Base-by-base conservation (phyloP, 2,113 vertebrate genomes). In the Fukomys damarensis region DNA sequence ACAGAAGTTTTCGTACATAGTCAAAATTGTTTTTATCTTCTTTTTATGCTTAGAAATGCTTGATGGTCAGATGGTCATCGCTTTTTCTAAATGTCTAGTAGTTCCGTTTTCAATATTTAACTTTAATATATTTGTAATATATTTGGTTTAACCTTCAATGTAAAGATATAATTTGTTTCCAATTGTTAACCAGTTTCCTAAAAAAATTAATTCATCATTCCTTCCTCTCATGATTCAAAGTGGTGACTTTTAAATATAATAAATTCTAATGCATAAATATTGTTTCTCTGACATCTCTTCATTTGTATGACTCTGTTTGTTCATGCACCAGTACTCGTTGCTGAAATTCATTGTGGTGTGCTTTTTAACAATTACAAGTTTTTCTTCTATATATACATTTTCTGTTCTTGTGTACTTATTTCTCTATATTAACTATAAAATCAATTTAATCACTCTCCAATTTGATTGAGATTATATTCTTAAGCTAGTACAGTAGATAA, bases 1-100 rank as follows among this genome's bases (percentile, higher is more conserved):
- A 63, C 0, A 8, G 9, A 79, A 8, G 9, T 54, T 41, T 92
- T 92, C 66, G 65, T 68, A 89, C 54, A 8, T 68, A 54, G 0
- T 74, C 28, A 76, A 54, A 94, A 92, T 52, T 92, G 86, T 82
- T 92, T 94, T 86, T 86, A 46, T n/a, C 65, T 92, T 89, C 11
- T 7, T 81, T 66, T 94, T 76, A 24, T 86, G 30, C 24, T 89
- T 85, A 70, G 3, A 76, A 89, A 81, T 43, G 0, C 6, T 77
- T 94, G 46, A 49, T 49, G 46, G 46, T 49, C 46, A 20, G 65
- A 43, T 72, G 56, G 58, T n/a, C 35, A 41, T 35, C 63, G 20
- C 32, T 68, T 86, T 92, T 30, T 77, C 59, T 93, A 86, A 52
- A 77, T 63, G n/a, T 43, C 22, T 56, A 41, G 24, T 89, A 63